A percentile compares a stretch with the other conserved stretches of the same genome.
Conservation (phyloP, 2,113 vertebrate genomes). For the Halcyon senegalensis region DNA sequence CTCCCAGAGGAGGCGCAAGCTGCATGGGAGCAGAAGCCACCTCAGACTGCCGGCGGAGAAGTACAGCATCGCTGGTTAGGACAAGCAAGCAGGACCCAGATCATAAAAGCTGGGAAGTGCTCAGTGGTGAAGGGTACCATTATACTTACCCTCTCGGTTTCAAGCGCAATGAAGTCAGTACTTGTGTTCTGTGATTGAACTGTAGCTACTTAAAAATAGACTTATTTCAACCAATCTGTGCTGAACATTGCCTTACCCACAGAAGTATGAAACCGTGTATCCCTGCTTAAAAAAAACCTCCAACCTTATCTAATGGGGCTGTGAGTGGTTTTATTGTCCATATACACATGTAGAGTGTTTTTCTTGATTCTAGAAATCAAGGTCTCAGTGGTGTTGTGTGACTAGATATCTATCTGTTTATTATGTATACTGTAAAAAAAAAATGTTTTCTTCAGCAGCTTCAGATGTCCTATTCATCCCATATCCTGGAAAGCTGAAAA, state of each 20-base stretch:
- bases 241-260: background rate
- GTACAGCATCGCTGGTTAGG: background rate
- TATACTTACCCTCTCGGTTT: background rate
- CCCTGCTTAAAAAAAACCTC: background rate
- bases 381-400: background rate
- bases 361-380: background rate
- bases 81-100: background rate
- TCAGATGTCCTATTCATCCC: background rate
- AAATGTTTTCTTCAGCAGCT: background rate
- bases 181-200: background rate
- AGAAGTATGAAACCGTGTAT: background rate
- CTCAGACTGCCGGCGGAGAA: background rate
- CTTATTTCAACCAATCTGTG: background rate
- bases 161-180: background rate
- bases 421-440: background rate
- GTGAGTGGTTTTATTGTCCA: background rate
- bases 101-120: background rate
- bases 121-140: accelerated
- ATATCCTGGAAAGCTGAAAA: background rate
- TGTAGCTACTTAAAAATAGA: background rate
- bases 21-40: background rate
- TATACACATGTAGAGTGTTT: background rate
- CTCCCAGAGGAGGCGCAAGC: background rate
- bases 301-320: background rate
- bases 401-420: background rate